Conservation (phyloP, 2,797 vertebrate species). For the Pangasius sanitwongsei region DNA sequence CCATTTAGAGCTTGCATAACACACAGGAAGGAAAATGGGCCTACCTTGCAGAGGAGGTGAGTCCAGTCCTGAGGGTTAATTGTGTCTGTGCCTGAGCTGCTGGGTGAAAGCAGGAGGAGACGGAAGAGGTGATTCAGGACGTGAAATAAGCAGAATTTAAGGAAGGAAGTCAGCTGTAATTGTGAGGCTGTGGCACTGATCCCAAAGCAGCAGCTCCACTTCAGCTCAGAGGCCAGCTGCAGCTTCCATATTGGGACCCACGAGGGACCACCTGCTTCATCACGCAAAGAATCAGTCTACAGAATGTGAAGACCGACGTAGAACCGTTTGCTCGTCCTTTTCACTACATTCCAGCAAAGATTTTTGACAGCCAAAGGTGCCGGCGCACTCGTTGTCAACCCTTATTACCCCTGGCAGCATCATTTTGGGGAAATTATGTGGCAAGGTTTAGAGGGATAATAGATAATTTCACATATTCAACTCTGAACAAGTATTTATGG, state of each 20-base stretch:
- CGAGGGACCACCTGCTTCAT: slow-evolving; percentile 64
- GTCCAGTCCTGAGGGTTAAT: slow-evolving; percentile 58
- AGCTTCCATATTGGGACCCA: slow-evolving; percentile 59
- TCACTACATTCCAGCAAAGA: background rate
- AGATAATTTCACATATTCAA: background rate
- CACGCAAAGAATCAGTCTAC: slow-evolving; percentile 12
- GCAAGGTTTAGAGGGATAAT: background rate
- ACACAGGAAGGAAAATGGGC: slow-evolving; percentile 6
- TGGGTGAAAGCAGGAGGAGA: slow-evolving; percentile 48
- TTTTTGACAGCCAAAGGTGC: slow-evolving; percentile 2
- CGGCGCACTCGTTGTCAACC: background rate
- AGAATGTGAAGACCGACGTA: background rate
- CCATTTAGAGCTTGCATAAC: slow-evolving; percentile 14
- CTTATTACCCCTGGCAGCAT: background rate
- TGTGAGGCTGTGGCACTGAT: slow-evolving; percentile 54
- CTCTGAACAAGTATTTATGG: no score
- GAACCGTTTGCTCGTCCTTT: slow-evolving; percentile 22
- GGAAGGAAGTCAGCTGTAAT: slow-evolving; percentile 11
- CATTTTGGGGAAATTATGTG: slow-evolving; percentile 10
- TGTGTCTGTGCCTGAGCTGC: slow-evolving; percentile 50
- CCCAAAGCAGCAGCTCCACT: slow-evolving; percentile 60
- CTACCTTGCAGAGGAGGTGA: background rate
- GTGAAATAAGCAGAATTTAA: slow-evolving; percentile 16
- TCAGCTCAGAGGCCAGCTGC: slow-evolving; percentile 56
- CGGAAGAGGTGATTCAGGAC: slow-evolving; percentile 49